Conservation (phyloP, 2,113 vertebrate species). For the Macrotus californicus region DNA sequence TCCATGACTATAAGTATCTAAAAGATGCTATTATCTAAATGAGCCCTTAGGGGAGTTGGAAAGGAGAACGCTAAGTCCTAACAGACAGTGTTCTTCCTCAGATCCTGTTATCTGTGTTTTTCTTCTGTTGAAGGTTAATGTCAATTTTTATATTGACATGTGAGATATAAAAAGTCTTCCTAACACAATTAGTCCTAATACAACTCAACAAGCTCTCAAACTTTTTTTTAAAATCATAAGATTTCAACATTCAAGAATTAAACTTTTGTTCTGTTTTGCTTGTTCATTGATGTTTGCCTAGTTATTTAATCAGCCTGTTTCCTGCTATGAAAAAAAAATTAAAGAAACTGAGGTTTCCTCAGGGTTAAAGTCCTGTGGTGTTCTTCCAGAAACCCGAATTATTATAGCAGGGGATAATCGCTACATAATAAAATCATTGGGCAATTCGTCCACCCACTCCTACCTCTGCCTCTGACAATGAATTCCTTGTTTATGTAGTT, state of each 20-base stretch:
- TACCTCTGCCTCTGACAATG: conserved; percentile 31
- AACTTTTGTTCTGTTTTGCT: conserved; percentile 27
- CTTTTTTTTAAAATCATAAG: not conserved
- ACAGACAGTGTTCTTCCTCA: not conserved
- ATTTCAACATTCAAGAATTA: conserved; percentile 35
- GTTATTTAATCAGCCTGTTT: conserved; percentile 42
- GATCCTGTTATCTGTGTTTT: not conserved
- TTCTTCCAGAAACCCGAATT: conserved; percentile 48
- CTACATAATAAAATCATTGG: conserved; percentile 38
- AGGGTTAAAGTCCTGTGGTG: conserved; percentile 3
- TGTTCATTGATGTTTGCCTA: conserved; percentile 2
- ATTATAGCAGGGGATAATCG: conserved; percentile 19
- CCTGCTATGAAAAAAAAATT: not conserved
- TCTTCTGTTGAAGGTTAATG: not conserved
- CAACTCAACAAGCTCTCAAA: not conserved
- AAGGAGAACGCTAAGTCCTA: not conserved
- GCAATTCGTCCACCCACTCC: conserved; percentile 7
- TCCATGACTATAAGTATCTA: not conserved
- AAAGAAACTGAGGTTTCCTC: conserved; percentile 1
- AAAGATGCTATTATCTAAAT: not conserved
- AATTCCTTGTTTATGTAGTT: not conserved
- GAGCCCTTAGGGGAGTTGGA: not conserved
- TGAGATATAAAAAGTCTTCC: not conserved
- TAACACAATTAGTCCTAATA: not conserved
- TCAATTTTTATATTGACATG: not conserved